Conservation (phyloP, 1,140 invertebrate species). For the Meloidogyne chitwoodi region DNA sequence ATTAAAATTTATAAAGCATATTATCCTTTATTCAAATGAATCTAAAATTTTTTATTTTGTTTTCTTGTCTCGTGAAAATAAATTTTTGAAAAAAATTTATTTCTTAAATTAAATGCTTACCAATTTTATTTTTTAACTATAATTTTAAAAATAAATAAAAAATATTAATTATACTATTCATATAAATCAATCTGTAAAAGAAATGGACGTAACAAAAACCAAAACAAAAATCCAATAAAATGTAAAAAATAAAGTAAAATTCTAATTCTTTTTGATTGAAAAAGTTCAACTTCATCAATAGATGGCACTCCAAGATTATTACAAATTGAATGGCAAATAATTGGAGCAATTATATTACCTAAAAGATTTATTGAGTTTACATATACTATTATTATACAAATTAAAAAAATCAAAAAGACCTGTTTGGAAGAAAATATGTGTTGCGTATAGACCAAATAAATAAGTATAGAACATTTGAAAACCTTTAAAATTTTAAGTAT, state of each 20-base stretch:
- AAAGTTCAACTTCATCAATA: constrained; percentile 5
- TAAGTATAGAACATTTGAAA: constrained; percentile 30
- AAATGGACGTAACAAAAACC: neutral
- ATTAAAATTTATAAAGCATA: too few relatives aligned
- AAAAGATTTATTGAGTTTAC: neutral
- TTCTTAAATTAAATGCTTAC: too few relatives aligned
- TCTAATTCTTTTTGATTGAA: neutral
- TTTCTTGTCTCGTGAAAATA: too few relatives aligned
- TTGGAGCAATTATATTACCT: constrained; percentile 27
- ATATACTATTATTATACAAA: neutral
- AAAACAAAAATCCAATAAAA: constrained; percentile 1
- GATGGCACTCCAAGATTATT: constrained; percentile 24
- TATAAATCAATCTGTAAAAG: neutral
- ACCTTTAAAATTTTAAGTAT: constrained; percentile 22
- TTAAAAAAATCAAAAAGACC: neutral
- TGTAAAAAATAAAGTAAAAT: constrained; percentile 9
- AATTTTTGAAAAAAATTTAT: too few relatives aligned
- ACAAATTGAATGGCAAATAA: constrained; percentile 26
- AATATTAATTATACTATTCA: neutral
- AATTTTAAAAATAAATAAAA: too few relatives aligned
- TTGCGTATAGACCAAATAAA: constrained; percentile 28
- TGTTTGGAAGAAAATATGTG: constrained; percentile 24
- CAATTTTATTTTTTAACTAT: too few relatives aligned
- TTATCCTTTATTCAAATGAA: too few relatives aligned
- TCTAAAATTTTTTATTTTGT: too few relatives aligned